phyloP scores from a whole-genome alignment of 1,140 invertebrate species.

The Galleria mellonella region DNA sequence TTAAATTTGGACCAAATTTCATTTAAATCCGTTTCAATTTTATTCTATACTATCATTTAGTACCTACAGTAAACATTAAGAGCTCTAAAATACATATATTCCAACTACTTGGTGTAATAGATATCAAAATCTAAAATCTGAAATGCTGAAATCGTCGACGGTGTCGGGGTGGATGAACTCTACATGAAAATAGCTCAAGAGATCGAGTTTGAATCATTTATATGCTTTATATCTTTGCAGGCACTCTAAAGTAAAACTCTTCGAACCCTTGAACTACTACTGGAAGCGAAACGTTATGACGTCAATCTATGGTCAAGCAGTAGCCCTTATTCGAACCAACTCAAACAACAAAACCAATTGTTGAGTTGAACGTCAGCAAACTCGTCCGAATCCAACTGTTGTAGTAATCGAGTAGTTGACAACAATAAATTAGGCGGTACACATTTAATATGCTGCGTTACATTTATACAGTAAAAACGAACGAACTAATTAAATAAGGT shows the following conservation, averaged over 20 bases:
- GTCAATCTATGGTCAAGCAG: background rate
- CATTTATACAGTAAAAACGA: constrained; percentile 70
- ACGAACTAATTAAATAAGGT: constrained; percentile 74
- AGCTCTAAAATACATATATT: too few relatives aligned
- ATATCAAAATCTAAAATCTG: constrained; percentile 15
- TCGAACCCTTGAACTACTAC: too few relatives aligned
- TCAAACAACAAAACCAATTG: background rate
- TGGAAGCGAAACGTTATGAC: background rate
- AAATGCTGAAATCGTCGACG: constrained; percentile 36
- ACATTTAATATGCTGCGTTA: constrained; percentile 64
- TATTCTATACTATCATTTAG: too few relatives aligned
- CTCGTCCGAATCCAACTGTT: constrained; percentile 8
- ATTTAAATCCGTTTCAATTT: too few relatives aligned
- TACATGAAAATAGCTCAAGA: constrained; percentile 51
- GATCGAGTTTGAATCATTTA: constrained; percentile 31
- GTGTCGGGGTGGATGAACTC: constrained; percentile 53
- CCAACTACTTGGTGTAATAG: background rate
- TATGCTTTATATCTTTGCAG: constrained; percentile 11
- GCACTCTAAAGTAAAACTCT: constrained; percentile 1
- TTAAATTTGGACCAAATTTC: too few relatives aligned
- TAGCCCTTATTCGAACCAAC: background rate
- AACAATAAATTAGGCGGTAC: constrained; percentile 60
- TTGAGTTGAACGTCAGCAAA: background rate
- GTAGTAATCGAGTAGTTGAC: constrained; percentile 27
- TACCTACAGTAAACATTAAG: too few relatives aligned